Evolutionary conservation across 2,797 vertebrate genomes (phyloP).

Genomic region (Philypnodon macrostomus): DNA sequence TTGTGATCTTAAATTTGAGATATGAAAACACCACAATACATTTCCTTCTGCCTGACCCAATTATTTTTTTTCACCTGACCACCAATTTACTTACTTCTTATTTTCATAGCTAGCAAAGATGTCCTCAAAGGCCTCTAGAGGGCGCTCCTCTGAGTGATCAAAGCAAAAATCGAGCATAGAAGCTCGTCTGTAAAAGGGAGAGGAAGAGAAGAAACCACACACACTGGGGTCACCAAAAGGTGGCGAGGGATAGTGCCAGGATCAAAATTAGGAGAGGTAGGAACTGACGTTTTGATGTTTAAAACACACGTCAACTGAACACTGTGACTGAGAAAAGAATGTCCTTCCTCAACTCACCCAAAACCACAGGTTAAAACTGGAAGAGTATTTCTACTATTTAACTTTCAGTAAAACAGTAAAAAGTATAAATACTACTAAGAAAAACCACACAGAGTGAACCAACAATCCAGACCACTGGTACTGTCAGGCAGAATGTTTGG

Average conservation of each 20-base stretch:
- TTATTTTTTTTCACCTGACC: slow-evolving; percentile 46
- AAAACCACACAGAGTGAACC: slow-evolving; percentile 13
- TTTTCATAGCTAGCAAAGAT: slow-evolving; percentile 97
- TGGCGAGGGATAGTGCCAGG: slow-evolving; percentile 36
- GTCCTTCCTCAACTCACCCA: slow-evolving; percentile 46
- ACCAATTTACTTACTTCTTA: slow-evolving; percentile 92
- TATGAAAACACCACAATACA: slow-evolving; percentile 1
- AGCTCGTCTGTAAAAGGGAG: slow-evolving; percentile 84
- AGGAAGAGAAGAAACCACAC: slow-evolving; percentile 73
- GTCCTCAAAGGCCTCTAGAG: slow-evolving; percentile 97
- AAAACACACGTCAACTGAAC: slow-evolving; percentile 6
- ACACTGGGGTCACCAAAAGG: slow-evolving; percentile 71
- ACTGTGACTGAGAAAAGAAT: slow-evolving; percentile 2
- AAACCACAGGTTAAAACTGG: slow-evolving; percentile 20
- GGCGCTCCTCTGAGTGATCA: slow-evolving; percentile 96
- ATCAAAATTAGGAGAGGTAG: slow-evolving; percentile 45
- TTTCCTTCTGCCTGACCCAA: slow-evolving; percentile 67
- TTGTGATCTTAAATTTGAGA: background rate
- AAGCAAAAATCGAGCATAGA: slow-evolving; percentile 99
- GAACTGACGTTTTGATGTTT: background rate
- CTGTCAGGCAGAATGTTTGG: slow-evolving; percentile 29
- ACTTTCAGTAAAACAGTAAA: background rate
- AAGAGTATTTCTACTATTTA: slow-evolving; percentile 6
- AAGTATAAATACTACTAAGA: background rate
- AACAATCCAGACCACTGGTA: slow-evolving; percentile 10